Evolutionary conservation across 1,140 invertebrate species (phyloP).

Genomic region (Papilio machaon): DNA sequence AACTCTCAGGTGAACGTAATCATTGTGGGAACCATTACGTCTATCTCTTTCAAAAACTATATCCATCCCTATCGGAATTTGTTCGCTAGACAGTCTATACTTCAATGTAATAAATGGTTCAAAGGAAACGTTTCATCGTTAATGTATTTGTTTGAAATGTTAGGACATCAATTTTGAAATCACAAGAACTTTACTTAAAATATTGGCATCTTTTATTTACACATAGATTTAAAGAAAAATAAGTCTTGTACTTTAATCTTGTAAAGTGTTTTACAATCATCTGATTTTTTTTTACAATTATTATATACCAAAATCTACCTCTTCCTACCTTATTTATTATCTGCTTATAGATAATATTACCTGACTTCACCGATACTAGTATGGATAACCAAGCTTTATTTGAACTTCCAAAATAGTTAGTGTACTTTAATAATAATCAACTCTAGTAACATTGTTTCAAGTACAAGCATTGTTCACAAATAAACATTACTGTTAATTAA

Average conservation of each 20-base stretch:
- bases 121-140: conserved; percentile 29
- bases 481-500: not conserved
- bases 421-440: not conserved
- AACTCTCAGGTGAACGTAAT: conserved; percentile 75
- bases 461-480: not conserved
- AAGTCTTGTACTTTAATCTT: not conserved
- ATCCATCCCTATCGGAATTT: conserved; percentile 66
- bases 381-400: not conserved
- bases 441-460: not conserved
- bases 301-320: too few species aligned
- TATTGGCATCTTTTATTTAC: not conserved
- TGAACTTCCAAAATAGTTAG: not conserved
- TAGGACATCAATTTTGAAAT: not conserved
- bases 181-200: not conserved
- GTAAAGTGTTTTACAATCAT: too few species aligned
- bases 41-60: conserved; percentile 63
- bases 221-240: not conserved
- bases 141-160: conserved; percentile 15
- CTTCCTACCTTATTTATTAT: too few species aligned
- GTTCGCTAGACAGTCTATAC: conserved; percentile 60
- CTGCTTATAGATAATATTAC: too few species aligned
- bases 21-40: conserved; percentile 75
- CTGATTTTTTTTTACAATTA: too few species aligned
- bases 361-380: too few species aligned
- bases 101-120: conserved; percentile 52